A percentile compares a stretch with the other conserved stretches of the same genome.
phyloP scores from a whole-genome alignment of 2,888 invertebrate species.

The Ectropis crepuscularia region DNA sequence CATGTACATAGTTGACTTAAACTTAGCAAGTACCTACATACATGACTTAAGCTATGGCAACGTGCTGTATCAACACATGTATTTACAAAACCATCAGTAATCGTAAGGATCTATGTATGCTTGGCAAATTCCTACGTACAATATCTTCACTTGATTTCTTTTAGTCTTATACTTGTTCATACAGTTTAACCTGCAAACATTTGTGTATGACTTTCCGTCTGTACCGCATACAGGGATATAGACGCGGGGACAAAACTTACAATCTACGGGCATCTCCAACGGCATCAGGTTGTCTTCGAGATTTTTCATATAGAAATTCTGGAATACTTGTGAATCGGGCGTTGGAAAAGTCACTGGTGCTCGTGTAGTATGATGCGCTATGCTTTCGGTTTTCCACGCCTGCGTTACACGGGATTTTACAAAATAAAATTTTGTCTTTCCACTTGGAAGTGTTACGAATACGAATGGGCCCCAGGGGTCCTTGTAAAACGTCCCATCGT shows the following conservation, averaged over 20 bases:
- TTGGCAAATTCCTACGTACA: constrained; percentile 8
- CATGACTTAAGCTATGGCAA: no score
- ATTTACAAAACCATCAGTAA: background rate
- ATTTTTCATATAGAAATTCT: constrained; percentile 6
- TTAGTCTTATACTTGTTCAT: background rate
- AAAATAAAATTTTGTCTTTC: background rate
- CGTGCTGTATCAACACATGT: no score
- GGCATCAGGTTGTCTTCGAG: background rate
- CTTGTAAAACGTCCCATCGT: background rate
- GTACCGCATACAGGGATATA: constrained; percentile 11
- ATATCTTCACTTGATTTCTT: background rate
- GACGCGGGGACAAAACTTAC: constrained; percentile 1
- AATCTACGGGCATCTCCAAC: background rate
- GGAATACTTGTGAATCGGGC: background rate
- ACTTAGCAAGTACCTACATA: no score
- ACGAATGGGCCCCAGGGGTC: background rate
- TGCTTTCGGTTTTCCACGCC: background rate
- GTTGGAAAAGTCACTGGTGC: no score
- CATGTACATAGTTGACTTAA: no score
- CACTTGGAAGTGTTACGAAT: background rate
- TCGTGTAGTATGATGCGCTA: rapidly evolving
- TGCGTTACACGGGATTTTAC: background rate
- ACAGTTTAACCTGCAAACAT: background rate
- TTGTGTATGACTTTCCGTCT: constrained; percentile 6
- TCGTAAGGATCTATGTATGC: constrained; percentile 1